These are phyloP conservation scores for Spheniscus mendiculus DNA, from an alignment of 2,113 vertebrate species.

Conservation along the genomic window DNA sequence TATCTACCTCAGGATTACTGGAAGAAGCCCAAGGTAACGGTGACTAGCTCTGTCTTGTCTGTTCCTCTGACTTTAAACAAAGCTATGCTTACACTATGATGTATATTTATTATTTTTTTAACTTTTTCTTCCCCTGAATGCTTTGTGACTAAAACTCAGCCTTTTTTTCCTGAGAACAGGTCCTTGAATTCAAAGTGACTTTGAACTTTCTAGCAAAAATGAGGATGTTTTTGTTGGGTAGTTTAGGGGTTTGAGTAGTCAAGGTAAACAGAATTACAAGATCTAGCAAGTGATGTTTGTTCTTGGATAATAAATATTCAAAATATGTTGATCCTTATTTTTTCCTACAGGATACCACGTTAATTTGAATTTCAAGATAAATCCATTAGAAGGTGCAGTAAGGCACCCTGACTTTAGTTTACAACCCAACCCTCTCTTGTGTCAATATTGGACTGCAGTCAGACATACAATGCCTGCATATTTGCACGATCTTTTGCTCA, in stretches of 20 bases:
- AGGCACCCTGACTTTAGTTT: constrained; percentile 84
- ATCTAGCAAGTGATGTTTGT: constrained; percentile 3
- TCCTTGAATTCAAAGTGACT: constrained; percentile 55
- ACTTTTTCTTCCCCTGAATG: constrained; percentile 24
- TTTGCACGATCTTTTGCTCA: constrained; percentile 86
- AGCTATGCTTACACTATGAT: constrained; percentile 60
- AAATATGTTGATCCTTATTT: constrained; percentile 77
- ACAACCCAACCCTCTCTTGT: constrained; percentile 79
- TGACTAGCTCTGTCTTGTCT: constrained; percentile 78
- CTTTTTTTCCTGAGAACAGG: constrained; percentile 60
- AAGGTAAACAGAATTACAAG: constrained; percentile 42
- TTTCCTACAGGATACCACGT: constrained; percentile 86
- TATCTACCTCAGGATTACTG: constrained; percentile 98
- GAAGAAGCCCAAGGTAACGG: constrained; percentile 99
- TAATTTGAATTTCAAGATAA: constrained; percentile 81
- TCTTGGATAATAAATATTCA: constrained; percentile 61
- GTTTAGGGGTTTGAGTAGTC: constrained; percentile 34
- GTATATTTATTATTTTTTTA: constrained; percentile 35
- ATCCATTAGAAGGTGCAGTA: constrained; percentile 87
- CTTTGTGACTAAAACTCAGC: constrained; percentile 51
- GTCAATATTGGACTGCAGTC: constrained; percentile 81
- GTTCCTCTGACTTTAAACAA: constrained; percentile 76
- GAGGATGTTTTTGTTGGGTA: constrained; percentile 42
- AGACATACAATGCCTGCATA: constrained; percentile 81
- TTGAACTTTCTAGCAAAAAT: constrained; percentile 40